Conservation (phyloP, 2,888 invertebrate species). For the Diarsia mendica region DNA sequence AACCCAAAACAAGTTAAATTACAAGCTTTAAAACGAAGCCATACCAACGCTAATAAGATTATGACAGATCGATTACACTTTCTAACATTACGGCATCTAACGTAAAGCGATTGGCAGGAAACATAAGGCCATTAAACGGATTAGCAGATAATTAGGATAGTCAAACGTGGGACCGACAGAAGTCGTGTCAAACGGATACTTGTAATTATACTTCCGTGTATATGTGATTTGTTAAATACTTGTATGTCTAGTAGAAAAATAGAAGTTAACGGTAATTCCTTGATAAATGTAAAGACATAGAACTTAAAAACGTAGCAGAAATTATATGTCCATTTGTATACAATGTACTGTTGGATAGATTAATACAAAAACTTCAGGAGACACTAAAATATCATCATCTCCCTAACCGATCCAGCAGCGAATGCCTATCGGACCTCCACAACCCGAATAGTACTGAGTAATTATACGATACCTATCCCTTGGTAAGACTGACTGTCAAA, state of each 20-base stretch:
- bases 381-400: background rate
- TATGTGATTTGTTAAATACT: constrained; percentile 19
- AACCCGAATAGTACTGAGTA: no score
- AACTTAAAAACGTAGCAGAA: background rate
- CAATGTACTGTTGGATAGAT: background rate
- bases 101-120: constrained; percentile 53
- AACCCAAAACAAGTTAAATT: background rate
- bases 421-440: no score
- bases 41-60: constrained; percentile 15
- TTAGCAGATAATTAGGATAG: constrained; percentile 49
- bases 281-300: background rate
- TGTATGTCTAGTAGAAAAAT: background rate
- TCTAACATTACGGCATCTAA: constrained; percentile 42
- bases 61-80: constrained; percentile 40
- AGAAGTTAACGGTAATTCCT: background rate
- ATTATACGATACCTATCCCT: no score
- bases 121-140: constrained; percentile 38
- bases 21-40: background rate
- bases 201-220: constrained; percentile 50
- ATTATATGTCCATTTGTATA: background rate
- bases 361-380: background rate
- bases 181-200: constrained; percentile 36
- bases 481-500: no score
- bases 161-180: constrained; percentile 56
- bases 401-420: no score